Conservation (phyloP, 2,797 vertebrate species). For the Etheostoma perlongum region DNA sequence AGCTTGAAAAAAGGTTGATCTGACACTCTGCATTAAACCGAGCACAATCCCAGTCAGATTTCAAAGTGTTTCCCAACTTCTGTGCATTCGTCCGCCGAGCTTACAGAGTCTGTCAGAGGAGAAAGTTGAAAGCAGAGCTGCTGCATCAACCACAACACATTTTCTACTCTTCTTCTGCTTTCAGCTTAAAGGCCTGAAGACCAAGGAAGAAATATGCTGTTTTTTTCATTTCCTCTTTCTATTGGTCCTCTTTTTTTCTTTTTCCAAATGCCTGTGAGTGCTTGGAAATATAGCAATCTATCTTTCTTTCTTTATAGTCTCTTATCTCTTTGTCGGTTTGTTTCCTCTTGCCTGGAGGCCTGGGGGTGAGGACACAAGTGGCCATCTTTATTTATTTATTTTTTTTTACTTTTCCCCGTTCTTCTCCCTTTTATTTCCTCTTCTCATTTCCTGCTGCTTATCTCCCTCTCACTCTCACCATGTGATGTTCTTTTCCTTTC, state of each 20-base stretch:
- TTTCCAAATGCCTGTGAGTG: constrained; percentile 31
- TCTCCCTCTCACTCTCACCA: constrained; percentile 8
- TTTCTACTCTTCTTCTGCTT: constrained; percentile 22
- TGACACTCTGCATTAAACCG: constrained; percentile 7
- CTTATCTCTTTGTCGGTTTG: constrained; percentile 40
- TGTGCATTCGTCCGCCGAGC: not conserved
- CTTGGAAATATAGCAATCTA: constrained; percentile 53
- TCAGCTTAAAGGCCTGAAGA: constrained; percentile 3
- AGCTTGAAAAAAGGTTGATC: constrained; percentile 18
- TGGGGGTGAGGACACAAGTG: constrained; percentile 31
- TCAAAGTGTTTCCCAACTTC: constrained; percentile 12
- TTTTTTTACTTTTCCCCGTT: constrained; percentile 7
- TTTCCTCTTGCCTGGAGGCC: constrained; percentile 39
- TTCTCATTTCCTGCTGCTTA: constrained; percentile 21
- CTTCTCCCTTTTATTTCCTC: constrained; percentile 24
- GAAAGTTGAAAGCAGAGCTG: constrained; percentile 13
- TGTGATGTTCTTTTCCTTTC: constrained; percentile 22
- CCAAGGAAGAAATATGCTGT: constrained; percentile 22
- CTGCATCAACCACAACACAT: constrained; percentile 24
- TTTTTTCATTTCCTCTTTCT: constrained; percentile 19
- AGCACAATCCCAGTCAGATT: constrained; percentile 12
- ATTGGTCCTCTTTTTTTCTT: not conserved
- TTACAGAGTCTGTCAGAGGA: constrained; percentile 2
- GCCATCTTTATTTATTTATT: not conserved
- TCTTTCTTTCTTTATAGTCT: constrained; percentile 54